Evolutionary conservation across 2,888 invertebrate species (phyloP), one percentile per base, ranked within the genome.

Genomic region (Melanotus villosus): DNA sequence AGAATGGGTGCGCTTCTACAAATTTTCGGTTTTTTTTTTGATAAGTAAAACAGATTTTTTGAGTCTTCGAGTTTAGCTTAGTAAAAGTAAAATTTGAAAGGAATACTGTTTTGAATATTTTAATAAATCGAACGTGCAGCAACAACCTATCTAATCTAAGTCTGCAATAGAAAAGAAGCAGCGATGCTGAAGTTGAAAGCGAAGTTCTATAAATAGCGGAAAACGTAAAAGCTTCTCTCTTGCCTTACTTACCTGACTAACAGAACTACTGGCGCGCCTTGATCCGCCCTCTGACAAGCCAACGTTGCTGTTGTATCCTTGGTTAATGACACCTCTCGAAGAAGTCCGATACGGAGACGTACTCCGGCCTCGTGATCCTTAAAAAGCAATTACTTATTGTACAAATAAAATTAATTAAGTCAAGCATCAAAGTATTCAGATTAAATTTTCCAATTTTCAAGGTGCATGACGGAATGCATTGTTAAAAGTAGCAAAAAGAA

Each of bases 181-280:
- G 67, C 67, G 67, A 67, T 54, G 67, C 60, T 38, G 16, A 41
- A 47, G 52, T 52, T 60, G 45, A 43, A 67, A 67, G 62, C 62
- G 12, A 30, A 58, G 45, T 45, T 26, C 19, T 52, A 26, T 41
- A 58, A 30, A 54, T 54, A 43, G 63, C 62, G 23, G 18, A 43
- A 45, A 58, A 36, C 63, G 16, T 21, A 36, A 59, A 54, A 54
- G 54, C 54, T 54, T 19, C 18, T 54, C 10, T n/a, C 5, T 47
- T 30, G 7, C 12, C 32, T n/a, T 18, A 26, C 6, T 60, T 56
- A 70, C 70, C 70, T 70, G 70, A 76, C 92, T 92, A 18, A 92
- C 91, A 23, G 91, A 92, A 80, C 91, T 92, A 76, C 92, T 92
- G 1, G 92, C 91, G 70, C 92, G 85, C 62, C 92, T 85, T 0